phyloP scores from a whole-genome alignment of 2,797 vertebrate species.

The Psittacula echo region DNA sequence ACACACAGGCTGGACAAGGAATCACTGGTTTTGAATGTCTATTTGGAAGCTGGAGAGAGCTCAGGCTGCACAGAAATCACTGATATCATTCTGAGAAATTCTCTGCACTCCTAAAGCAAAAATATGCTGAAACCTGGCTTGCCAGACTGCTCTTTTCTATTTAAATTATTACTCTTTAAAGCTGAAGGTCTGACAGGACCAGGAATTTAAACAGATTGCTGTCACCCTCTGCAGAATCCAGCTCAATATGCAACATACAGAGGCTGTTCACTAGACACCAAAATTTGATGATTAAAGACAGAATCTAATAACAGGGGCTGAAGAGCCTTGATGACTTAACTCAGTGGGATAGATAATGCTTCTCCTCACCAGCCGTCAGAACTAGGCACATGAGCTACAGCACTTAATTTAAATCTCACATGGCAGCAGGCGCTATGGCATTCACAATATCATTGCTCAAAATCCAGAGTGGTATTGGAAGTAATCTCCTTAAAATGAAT shows the following conservation, averaged over 20 bases:
- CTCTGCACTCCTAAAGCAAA: background rate
- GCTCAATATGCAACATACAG: rapidly evolving
- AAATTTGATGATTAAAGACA: too few relatives aligned
- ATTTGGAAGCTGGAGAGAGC: background rate
- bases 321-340: background rate
- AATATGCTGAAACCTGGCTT: background rate
- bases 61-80: background rate
- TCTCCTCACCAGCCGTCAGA: background rate
- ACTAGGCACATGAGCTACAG: rapidly evolving
- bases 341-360: rapidly evolving
- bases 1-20: background rate
- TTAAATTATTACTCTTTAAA: background rate
- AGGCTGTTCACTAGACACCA: background rate
- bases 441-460: background rate
- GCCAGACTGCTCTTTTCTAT: background rate
- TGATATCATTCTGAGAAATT: background rate
- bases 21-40: background rate
- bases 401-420: rapidly evolving
- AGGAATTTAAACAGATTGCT: background rate
- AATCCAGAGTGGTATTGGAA: background rate
- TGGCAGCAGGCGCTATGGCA: background rate
- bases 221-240: background rate
- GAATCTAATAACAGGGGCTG: background rate
- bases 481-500: background rate
- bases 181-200: background rate